Evolutionary conservation across 2,113 vertebrate genomes (phyloP).

Genomic region (Osmerus mordax): DNA sequence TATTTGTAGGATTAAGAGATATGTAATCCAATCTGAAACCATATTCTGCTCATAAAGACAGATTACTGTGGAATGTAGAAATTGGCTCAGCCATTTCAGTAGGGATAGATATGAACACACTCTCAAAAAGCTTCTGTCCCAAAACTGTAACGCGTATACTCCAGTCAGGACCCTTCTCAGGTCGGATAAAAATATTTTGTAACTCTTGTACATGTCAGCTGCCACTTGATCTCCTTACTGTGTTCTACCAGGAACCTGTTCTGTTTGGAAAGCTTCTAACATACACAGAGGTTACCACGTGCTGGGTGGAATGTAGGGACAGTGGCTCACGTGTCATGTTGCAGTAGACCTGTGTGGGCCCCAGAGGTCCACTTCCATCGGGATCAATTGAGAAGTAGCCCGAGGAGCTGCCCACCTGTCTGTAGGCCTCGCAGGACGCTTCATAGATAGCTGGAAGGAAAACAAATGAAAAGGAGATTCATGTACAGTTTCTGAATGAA

Average conservation of each 20-base stretch:
- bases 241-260: too few species aligned
- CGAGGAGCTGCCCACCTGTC: constrained; percentile 83
- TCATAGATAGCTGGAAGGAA: constrained; percentile 84
- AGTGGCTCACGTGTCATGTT: constrained; percentile 88
- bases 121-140: too few species aligned
- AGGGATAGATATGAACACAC: too few species aligned
- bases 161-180: too few species aligned
- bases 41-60: background rate
- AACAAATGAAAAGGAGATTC: background rate
- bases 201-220: too few species aligned
- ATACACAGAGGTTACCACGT: too few species aligned
- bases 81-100: too few species aligned
- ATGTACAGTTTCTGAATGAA: background rate
- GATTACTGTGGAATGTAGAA: background rate
- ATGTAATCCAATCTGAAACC: background rate
- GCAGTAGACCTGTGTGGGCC: constrained; percentile 85
- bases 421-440: constrained; percentile 89
- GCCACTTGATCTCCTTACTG: too few species aligned
- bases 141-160: too few species aligned
- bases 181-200: too few species aligned
- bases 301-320: background rate
- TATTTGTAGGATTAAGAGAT: background rate
- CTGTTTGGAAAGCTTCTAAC: too few species aligned
- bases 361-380: constrained; percentile 90
- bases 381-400: constrained; percentile 91